A percentile compares a stretch with the other conserved stretches of the same genome.
Evolutionary conservation across 2,888 invertebrate genomes (phyloP).

Genomic region (Microctonus hyperodae): DNA sequence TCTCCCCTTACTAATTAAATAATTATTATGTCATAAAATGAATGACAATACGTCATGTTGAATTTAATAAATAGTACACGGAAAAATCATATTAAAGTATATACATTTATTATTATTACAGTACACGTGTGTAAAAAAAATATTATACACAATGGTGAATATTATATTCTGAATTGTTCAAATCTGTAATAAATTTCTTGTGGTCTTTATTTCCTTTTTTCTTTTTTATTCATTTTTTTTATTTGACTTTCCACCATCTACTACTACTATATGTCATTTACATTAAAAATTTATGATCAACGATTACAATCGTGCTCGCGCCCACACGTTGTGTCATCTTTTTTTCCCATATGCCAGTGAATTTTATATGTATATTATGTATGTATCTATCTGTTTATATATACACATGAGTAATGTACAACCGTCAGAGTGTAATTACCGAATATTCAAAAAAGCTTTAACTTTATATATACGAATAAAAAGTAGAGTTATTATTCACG

Average conservation of each 20-base stretch:
- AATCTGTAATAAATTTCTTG: conserved; percentile 10
- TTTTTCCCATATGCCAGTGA: not conserved
- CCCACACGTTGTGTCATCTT: conserved; percentile 2
- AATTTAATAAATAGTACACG: too few relatives aligned
- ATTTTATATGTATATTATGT: not conserved
- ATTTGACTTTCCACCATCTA: not conserved
- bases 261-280: not conserved
- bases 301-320: conserved; percentile 2
- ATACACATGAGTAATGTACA: too few relatives aligned
- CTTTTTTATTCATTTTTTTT: not conserved
- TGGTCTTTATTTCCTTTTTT: not conserved
- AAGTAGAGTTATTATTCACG: conserved; percentile 27
- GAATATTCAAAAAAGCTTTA: not conserved
- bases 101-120: too few relatives aligned
- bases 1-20: too few relatives aligned
- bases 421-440: conserved; percentile 9
- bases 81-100: too few relatives aligned
- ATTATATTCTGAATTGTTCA: not conserved
- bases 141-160: not conserved
- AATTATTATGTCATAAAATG: too few relatives aligned
- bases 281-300: conserved; percentile 1
- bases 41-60: too few relatives aligned
- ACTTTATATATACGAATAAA: too few relatives aligned
- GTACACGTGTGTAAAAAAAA: too few relatives aligned
- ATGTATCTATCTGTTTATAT: not conserved